These are phyloP conservation scores for Laticauda laticaudata DNA, from an alignment of 2,113 vertebrate species.

Conservation along the genomic window DNA sequence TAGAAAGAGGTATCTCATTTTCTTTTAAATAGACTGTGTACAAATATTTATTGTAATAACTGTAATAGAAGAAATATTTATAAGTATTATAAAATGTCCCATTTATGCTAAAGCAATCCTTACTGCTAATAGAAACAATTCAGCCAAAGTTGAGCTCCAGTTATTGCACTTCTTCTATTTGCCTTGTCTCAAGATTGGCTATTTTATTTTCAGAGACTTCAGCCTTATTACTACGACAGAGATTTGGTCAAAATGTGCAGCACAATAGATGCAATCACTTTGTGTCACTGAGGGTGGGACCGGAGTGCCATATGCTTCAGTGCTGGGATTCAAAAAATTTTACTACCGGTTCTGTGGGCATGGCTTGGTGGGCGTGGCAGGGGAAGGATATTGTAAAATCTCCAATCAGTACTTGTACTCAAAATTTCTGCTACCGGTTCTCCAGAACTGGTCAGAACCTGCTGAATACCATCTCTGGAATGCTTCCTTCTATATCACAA, in stretches of 20 bases:
- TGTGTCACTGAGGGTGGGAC: background rate
- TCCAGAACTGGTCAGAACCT: no score
- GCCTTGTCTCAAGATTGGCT: background rate
- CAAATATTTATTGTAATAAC: background rate
- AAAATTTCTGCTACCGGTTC: no score
- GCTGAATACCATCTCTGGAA: background rate
- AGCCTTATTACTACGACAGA: background rate
- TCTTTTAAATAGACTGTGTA: background rate
- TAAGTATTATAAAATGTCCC: background rate
- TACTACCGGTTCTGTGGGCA: no score
- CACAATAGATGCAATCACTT: background rate
- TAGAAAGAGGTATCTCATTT: background rate
- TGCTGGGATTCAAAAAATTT: no score
- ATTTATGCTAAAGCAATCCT: background rate
- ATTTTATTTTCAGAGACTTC: background rate
- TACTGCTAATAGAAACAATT: background rate
- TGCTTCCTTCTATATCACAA: background rate
- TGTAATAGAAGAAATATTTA: background rate
- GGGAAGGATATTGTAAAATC: no score
- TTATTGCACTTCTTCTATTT: background rate
- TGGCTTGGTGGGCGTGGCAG: no score
- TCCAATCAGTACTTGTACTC: no score
- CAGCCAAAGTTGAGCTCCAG: background rate
- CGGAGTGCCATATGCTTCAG: background rate
- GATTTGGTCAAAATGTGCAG: background rate